Percentiles rank a stretch among this genome's conserved stretches.
Evolutionary conservation across 1,140 invertebrate species (phyloP).

Genomic region (Ceratosolen solmsi): DNA sequence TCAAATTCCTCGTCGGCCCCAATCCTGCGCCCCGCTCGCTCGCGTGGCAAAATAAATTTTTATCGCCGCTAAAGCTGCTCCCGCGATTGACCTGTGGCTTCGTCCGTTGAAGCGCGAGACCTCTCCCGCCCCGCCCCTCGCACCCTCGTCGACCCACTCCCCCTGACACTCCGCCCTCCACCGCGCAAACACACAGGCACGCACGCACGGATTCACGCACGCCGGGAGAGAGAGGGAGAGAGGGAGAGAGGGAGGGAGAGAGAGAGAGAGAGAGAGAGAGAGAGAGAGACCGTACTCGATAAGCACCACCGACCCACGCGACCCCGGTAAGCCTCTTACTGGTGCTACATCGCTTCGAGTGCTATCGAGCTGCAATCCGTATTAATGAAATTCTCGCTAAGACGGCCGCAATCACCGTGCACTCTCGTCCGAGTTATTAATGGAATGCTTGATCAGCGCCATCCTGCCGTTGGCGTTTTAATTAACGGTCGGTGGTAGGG

Average conservation of each 20-base stretch:
- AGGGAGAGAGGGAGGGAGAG: too few species aligned
- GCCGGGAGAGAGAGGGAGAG: too few species aligned
- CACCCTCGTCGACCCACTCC: too few species aligned
- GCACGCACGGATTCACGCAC: too few species aligned
- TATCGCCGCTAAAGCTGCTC: conserved; percentile 59
- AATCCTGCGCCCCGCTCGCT: conserved; percentile 7
- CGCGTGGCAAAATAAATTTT: conserved; percentile 61
- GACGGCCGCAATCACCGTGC: conserved; percentile 32
- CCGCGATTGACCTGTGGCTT: conserved; percentile 52
- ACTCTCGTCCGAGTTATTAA: conserved; percentile 42
- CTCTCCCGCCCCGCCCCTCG: too few species aligned
- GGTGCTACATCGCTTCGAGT: background rate
- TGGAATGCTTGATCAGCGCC: conserved; percentile 37
- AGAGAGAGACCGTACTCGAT: too few species aligned
- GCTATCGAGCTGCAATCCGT: conserved; percentile 38
- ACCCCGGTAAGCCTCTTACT: conserved; percentile 18
- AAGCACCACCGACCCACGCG: too few species aligned
- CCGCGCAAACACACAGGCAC: too few species aligned
- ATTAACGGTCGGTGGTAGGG: background rate
- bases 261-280: background rate
- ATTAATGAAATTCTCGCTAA: conserved; percentile 45
- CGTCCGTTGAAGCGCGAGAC: background rate
- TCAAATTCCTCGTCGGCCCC: conserved; percentile 58
- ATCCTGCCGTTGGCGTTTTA: conserved; percentile 32
- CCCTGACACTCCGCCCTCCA: too few species aligned